Percentiles rank a stretch among this genome's conserved stretches.
phyloP scores from a whole-genome alignment of 2,888 invertebrate genomes.

The Clepsis dumicolana region DNA sequence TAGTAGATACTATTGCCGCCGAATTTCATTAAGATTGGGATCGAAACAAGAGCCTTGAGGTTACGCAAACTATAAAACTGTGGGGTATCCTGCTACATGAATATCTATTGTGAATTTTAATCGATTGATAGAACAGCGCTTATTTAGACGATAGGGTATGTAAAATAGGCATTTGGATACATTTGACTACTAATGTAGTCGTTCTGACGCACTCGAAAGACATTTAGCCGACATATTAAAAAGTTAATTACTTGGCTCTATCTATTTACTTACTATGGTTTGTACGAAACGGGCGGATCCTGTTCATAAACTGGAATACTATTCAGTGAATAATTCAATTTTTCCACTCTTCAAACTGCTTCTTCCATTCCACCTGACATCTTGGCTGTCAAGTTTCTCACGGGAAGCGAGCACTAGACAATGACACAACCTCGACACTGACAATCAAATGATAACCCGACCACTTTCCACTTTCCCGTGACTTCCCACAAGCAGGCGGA shows the following conservation, averaged over 20 bases:
- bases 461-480: constrained; percentile 82
- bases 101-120: constrained; percentile 39
- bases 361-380: constrained; percentile 45
- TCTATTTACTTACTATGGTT: not conserved
- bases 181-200: not conserved
- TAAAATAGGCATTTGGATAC: not conserved
- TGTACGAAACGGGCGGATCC: not conserved
- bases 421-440: constrained; percentile 75
- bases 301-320: too few relatives aligned
- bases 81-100: constrained; percentile 17
- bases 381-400: constrained; percentile 63
- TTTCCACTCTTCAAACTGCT: constrained; percentile 21
- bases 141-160: not conserved
- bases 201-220: not conserved
- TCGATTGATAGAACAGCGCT: not conserved
- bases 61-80: constrained; percentile 27
- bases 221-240: too few relatives aligned
- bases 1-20: constrained; percentile 22
- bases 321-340: not conserved
- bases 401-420: constrained; percentile 67
- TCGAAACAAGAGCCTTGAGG: constrained; percentile 27
- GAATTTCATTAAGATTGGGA: constrained; percentile 43
- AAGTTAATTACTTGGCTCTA: not conserved
- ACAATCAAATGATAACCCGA: constrained; percentile 70
- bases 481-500: constrained; percentile 69